Evolutionary conservation across 2,888 invertebrate genomes (phyloP), one percentile per base, ranked within the genome.

Genomic region (Habrosyne pyritoides): DNA sequence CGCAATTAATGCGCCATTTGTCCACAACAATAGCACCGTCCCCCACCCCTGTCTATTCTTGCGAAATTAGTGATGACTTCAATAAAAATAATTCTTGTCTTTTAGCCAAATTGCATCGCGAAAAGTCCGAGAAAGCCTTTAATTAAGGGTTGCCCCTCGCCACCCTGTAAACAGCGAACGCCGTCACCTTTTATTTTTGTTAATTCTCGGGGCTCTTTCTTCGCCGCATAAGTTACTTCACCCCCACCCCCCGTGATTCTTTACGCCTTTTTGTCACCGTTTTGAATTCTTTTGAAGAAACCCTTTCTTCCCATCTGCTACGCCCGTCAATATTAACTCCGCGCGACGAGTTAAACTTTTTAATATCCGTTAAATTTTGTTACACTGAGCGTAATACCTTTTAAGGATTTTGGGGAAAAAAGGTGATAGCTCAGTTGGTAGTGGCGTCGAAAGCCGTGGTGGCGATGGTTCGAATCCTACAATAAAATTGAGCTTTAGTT

Each of bases 281-380:
- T 87, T 87, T 86, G 89, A 91, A 91, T 91, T 91, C 90, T 91
- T 92, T 91, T 88, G 84, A 88, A 84, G 86, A 79, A 87, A 90
- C 89, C 91, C 88, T 84, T 88, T 84, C 84, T 85, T 86, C 83
- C 90, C 92, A 91, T 91, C 91, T 90, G 91, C 87, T 85, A 85
- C 89, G 89, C 90, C 93, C 92, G 93, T 93, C 93, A 93, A 93
- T 93, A 93, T 93, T 93, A 93, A 93, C 93, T 93, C 86, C 84
- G 78, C 84, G 78, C 73, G 78, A 74, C 81, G 88, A 86, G 87
- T 88, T 89, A 90, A 93, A 93, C 91, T 92, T 93, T 92, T 91
- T 92, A 92, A 91, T 92, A 92, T 92, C 92, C 91, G 91, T 84
- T 92, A 91, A 92, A 92, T 92, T 89, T 86, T 80, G 91, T 91